Conservation (phyloP, 2,113 vertebrate species). For the Hyaena hyaena region DNA sequence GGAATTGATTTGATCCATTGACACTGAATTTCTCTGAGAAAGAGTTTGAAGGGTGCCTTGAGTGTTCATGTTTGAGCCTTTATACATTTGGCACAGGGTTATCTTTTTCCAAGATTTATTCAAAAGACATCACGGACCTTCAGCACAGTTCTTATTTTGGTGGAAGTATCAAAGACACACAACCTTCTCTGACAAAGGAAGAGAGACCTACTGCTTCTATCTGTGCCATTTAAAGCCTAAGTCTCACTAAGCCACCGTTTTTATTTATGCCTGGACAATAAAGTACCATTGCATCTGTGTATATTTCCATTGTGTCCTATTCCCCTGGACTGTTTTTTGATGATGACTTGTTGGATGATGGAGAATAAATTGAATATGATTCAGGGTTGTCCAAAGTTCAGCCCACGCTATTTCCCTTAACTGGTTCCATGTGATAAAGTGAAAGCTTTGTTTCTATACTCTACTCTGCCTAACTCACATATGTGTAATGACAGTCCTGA, state of each 20-base stretch:
- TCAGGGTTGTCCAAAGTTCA: conserved; percentile 71
- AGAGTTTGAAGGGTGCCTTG: background rate
- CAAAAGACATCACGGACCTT: background rate
- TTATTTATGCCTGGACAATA: conserved; percentile 40
- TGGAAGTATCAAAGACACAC: conserved; percentile 30
- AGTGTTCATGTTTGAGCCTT: conserved; percentile 9
- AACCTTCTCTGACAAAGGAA: conserved; percentile 37
- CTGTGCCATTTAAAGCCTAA: conserved; percentile 23
- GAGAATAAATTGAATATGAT: conserved; percentile 66
- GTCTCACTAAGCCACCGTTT: background rate
- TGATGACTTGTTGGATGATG: conserved; percentile 66
- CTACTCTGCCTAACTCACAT: background rate
- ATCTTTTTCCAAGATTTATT: conserved; percentile 52
- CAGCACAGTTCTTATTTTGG: conserved; percentile 41
- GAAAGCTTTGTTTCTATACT: conserved; percentile 35
- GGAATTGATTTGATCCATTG: conserved; percentile 9
- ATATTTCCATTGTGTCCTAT: background rate
- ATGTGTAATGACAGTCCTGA: background rate
- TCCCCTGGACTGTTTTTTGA: conserved; percentile 38
- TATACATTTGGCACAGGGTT: background rate
- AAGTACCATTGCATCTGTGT: background rate
- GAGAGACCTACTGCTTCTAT: conserved; percentile 31
- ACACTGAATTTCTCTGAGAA: background rate
- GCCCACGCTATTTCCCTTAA: conserved; percentile 23
- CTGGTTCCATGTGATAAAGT: conserved; percentile 67